Evolutionary conservation across 2,797 vertebrate genomes (phyloP).

Genomic region (Propithecus deckenii): DNA sequence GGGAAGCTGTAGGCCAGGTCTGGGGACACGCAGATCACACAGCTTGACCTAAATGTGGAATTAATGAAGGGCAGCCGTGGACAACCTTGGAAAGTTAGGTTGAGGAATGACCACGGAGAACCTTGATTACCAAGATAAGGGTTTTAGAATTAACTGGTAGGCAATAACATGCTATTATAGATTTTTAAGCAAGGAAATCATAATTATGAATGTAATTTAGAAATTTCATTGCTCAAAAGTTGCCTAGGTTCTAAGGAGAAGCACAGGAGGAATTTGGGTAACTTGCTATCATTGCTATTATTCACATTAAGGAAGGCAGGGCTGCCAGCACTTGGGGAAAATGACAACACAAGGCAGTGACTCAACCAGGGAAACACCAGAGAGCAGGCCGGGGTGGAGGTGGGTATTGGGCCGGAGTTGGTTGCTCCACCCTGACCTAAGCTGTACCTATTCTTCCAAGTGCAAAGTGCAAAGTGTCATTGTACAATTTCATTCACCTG

Average conservation of each 20-base stretch:
- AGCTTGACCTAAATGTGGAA: too few relatives aligned
- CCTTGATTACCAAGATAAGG: neutral
- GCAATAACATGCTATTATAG: neutral
- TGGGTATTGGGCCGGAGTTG: fast-evolving
- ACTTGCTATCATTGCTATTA: neutral
- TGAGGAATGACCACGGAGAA: fast-evolving
- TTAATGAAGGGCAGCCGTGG: fast-evolving
- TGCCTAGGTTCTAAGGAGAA: neutral
- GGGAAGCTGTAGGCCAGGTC: fast-evolving
- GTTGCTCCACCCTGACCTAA: too few relatives aligned
- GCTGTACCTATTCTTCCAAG: fast-evolving
- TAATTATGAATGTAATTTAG: neutral
- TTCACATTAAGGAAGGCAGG: neutral
- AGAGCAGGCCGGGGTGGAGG: fast-evolving
- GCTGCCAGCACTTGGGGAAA: neutral
- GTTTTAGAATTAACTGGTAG: neutral
- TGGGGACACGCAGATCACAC: fast-evolving
- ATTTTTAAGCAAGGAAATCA: neutral
- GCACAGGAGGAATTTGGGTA: too few relatives aligned
- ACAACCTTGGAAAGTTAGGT: neutral
- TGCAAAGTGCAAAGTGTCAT: too few relatives aligned
- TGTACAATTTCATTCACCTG: neutral
- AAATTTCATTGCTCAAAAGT: neutral
- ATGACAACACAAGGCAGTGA: neutral
- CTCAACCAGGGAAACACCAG: too few relatives aligned